Evolutionary conservation across 2,113 vertebrate genomes (phyloP), one percentile per base, ranked within the genome.

Genomic region (Chlamydotis undulata): DNA sequence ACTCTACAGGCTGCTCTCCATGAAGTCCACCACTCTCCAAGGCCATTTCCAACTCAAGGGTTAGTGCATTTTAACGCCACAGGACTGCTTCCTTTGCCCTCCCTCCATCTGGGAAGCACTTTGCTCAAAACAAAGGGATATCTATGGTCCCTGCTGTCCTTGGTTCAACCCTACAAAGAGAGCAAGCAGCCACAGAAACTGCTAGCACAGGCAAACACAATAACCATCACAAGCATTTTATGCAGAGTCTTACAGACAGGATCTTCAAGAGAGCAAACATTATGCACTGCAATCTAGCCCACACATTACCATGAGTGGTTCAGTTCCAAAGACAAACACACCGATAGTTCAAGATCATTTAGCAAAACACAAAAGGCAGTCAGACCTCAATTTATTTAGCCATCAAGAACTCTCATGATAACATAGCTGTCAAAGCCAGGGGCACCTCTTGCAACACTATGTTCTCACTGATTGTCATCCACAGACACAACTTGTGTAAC

Each of bases 41-140:
- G 56, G 41, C 29, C 2, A 2, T 59, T 80, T 60, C 84, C 87
- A 83, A 1, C 11, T 24, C 17, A 19, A 5, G 28, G 14, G 13
- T 25, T 26, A 53, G 19, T 0, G 0, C 9, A 24, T 64, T 70
- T 52, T 39, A 87, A 65, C 0, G 1, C 23, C 28, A 23, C 2
- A 49, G 28, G 14, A 81, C 64, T 28, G 35, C 4, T 49, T 50
- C 21, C 35, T 56, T 69, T 3, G 1, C 33, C 9, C 33, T 71
- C 28, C 35, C 31, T 60, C 57, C 25, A 14, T 5, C 9, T 33
- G 18, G 73, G 64, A 83, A 77, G 22, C 17, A 4, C 50, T 76
- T 52, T 26, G n/a, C 37, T 53, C 59, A 79, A 67, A 86, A 45
- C 52, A 74, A 69, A 89, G 33, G 29, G 19, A 59, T 63, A 83